Conservation (phyloP, 2,113 vertebrate species). For the Dascyllus trimaculatus region DNA sequence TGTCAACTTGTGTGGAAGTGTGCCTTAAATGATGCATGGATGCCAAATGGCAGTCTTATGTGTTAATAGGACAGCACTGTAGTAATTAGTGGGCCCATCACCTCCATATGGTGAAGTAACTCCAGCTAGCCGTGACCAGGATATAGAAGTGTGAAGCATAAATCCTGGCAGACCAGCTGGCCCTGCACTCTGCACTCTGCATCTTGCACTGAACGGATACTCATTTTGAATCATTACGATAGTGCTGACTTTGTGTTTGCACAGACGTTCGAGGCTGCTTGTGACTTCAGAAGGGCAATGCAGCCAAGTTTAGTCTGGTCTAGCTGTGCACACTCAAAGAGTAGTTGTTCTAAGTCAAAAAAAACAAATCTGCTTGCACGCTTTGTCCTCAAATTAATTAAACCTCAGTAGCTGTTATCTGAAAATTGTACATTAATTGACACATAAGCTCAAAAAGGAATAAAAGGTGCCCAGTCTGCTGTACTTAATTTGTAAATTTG, state of each 20-base stretch:
- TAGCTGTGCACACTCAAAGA: constrained; percentile 4
- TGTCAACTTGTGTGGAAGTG: constrained; percentile 33
- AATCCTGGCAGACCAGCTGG: constrained; percentile 67
- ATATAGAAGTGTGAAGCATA: constrained; percentile 57
- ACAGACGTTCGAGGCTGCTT: constrained; percentile 3
- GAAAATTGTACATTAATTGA: constrained; percentile 51
- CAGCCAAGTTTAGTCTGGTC: constrained; percentile 8
- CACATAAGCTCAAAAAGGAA: constrained; percentile 35
- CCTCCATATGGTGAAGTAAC: constrained; percentile 71
- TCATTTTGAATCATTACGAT: constrained; percentile 41
- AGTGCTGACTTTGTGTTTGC: constrained; percentile 47
- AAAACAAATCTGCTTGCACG: neutral
- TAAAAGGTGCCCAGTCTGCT: constrained; percentile 18
- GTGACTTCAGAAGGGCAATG: neutral
- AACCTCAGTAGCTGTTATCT: constrained; percentile 33
- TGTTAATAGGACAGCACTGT: constrained; percentile 73
- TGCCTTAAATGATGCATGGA: constrained; percentile 69
- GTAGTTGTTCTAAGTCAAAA: constrained; percentile 11
- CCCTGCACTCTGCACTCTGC: constrained; percentile 45
- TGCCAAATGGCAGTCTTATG: constrained; percentile 67
- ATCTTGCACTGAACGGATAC: constrained; percentile 25
- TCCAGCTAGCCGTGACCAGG: constrained; percentile 60
- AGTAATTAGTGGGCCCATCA: constrained; percentile 77
- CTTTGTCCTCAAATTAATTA: constrained; percentile 10
- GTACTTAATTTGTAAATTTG: constrained; percentile 61